Evolutionary conservation across 1,140 invertebrate species (phyloP), one percentile per base, ranked within the genome.

Genomic region (Eumeta japonica): DNA sequence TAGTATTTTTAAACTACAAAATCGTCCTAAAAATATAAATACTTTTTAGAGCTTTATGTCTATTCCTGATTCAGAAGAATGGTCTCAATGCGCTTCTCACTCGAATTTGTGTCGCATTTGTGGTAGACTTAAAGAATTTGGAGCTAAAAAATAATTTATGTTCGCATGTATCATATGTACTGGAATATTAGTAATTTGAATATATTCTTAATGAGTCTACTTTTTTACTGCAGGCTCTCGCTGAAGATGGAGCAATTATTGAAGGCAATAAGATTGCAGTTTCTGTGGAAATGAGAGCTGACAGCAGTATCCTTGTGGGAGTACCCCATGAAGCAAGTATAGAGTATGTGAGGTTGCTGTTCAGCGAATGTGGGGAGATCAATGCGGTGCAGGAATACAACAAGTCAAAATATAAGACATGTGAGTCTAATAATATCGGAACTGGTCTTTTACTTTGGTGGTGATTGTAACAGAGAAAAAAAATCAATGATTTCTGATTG

Each of bases 341-440:
- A 0, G 64, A 70, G 39, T 73, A 73, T 50, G 68, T 73, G 42
- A 53, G 53, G 3, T 47, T 55, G 28, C 55, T 73, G 46, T 73
- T 73, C 56, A 38, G 56, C 16, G 58, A 70, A 54, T 73, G 68
- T 51, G 68, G 68, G 33, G 59, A 62, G 3, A 57, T 73, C 16
- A 52, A 63, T 13, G 66, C 68, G 36, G 62, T 73, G 52, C 68
- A 73, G 42, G 68, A 73, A 62, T 73, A 71, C 62, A 73, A 62
- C 66, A 73, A 73, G 58, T 67, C 66, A 41, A 73, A 73, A 50
- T 73, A 68, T 41, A 73, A 71, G 55, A 71, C 71, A 46, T 46
- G 68, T 71, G 34, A 67, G 68, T 70, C 32, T 5, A n/a, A 24
- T 24, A n/a, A 5, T n/a, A n/a, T n/a, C n/a, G n/a, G n/a, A n/a